Evolutionary conservation across 2,888 invertebrate species (phyloP).

Genomic region (Drosophila siamana): DNA sequence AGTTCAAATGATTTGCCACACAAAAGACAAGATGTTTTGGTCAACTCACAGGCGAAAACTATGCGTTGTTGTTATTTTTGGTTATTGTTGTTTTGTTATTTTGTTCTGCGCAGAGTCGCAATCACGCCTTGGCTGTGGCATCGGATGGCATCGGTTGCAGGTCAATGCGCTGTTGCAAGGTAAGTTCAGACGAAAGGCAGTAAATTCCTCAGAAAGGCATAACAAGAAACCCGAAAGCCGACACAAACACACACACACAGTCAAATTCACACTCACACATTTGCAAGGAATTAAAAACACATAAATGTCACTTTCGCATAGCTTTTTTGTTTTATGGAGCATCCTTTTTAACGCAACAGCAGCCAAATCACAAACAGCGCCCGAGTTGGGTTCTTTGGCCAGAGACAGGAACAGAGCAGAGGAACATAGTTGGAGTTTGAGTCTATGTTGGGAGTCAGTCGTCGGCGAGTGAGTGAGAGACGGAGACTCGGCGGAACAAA

Average conservation of each 20-base stretch:
- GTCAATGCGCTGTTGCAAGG: slow-evolving; percentile 74
- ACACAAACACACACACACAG: slow-evolving; percentile 11
- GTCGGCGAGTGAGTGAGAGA: slow-evolving; percentile 15
- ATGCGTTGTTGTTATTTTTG: slow-evolving; percentile 24
- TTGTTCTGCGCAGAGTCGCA: slow-evolving; percentile 7
- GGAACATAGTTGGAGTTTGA: neutral
- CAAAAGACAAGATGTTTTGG: slow-evolving; percentile 2
- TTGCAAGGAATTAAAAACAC: slow-evolving; percentile 75
- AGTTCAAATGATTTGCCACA: neutral
- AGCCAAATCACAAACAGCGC: slow-evolving; percentile 13
- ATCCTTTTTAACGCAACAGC: slow-evolving; percentile 47
- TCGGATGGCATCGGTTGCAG: slow-evolving; percentile 37
- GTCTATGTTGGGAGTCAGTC: slow-evolving; percentile 1
- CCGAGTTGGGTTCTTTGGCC: slow-evolving; percentile 4
- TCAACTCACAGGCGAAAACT: slow-evolving; percentile 21
- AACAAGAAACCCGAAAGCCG: slow-evolving; percentile 43
- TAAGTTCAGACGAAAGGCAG: slow-evolving; percentile 60
- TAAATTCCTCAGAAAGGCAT: slow-evolving; percentile 65
- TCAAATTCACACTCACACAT: slow-evolving; percentile 7
- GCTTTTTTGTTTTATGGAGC: slow-evolving; percentile 78
- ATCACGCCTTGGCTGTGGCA: slow-evolving; percentile 3
- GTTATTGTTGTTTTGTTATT: slow-evolving; percentile 2
- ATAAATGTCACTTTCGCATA: slow-evolving; percentile 78
- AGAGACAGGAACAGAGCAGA: too few species aligned
- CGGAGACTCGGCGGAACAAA: slow-evolving; percentile 35